A percentile compares a stretch with the other conserved stretches of the same genome.
Evolutionary conservation across 2,888 invertebrate genomes (phyloP).

Genomic region (Tanytarsus gracilentus): DNA sequence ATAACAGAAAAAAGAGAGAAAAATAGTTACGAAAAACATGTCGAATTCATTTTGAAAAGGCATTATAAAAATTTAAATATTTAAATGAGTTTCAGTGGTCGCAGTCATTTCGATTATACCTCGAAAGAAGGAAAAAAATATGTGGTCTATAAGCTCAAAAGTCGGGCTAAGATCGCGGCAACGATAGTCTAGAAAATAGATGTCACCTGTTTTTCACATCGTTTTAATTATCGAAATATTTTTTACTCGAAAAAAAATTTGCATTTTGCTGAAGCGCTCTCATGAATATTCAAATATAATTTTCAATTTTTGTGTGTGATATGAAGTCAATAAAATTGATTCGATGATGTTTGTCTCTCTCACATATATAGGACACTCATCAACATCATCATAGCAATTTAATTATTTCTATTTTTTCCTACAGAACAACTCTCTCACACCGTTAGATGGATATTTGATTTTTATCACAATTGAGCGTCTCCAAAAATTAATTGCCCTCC

Average conservation of each 20-base stretch:
- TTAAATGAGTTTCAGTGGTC: slow-evolving; percentile 5
- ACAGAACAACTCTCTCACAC: neutral
- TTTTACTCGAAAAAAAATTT: slow-evolving; percentile 23
- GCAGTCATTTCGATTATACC: too few relatives aligned
- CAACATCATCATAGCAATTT: too few relatives aligned
- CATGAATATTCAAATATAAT: slow-evolving; percentile 27
- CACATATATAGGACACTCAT: slow-evolving; percentile 1
- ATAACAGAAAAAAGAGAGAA: slow-evolving; percentile 13
- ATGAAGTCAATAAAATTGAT: slow-evolving; percentile 20
- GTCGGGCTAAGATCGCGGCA: neutral
- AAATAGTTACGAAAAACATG: slow-evolving; percentile 29
- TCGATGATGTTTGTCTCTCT: neutral
- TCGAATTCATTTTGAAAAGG: slow-evolving; percentile 21
- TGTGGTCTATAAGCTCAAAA: slow-evolving; percentile 17
- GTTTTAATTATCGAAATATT: slow-evolving; percentile 28
- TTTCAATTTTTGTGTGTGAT: slow-evolving; percentile 10
- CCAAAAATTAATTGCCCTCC: too few relatives aligned
- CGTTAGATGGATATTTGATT: neutral
- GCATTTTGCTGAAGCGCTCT: slow-evolving; percentile 14
- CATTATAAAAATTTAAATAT: slow-evolving; percentile 26
- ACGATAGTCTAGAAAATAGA: slow-evolving; percentile 24
- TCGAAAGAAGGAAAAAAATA: slow-evolving; percentile 7
- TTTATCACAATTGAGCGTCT: too few relatives aligned
- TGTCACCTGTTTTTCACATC: slow-evolving; percentile 29
- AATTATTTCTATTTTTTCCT: neutral